Percentiles rank a stretch among this genome's conserved stretches.
Evolutionary conservation across 1,140 invertebrate genomes (phyloP).

Genomic region (Atta colombica): DNA sequence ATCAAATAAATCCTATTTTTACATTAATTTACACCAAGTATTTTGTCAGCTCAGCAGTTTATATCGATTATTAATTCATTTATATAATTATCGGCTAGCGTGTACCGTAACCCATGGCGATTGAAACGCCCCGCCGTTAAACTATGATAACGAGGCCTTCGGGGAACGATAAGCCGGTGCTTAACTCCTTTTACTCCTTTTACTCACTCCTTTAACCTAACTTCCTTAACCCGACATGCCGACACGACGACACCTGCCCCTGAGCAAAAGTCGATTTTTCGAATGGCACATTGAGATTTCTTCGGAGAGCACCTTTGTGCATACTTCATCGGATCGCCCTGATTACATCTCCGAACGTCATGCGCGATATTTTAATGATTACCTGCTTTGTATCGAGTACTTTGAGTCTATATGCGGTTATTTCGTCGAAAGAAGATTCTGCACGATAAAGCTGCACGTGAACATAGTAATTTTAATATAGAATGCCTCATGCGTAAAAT

Average conservation of each 20-base stretch:
- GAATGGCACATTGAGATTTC: conserved; percentile 21
- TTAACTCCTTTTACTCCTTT: conserved; percentile 53
- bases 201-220: conserved; percentile 24
- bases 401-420: neutral
- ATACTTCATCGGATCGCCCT: conserved; percentile 25
- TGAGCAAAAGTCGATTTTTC: conserved; percentile 19
- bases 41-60: conserved; percentile 50
- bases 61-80: conserved; percentile 75
- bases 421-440: neutral
- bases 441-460: conserved; percentile 12
- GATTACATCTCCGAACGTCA: conserved; percentile 45
- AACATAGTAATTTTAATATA: conserved; percentile 51
- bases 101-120: conserved; percentile 52
- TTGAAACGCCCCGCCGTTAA: conserved; percentile 57
- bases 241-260: conserved; percentile 55
- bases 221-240: conserved; percentile 47
- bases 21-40: neutral
- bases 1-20: neutral
- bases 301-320: neutral
- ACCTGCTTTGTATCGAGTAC: conserved; percentile 21
- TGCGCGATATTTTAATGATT: conserved; percentile 40
- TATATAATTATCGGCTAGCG: conserved; percentile 47
- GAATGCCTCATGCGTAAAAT: conserved; percentile 15
- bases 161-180: conserved; percentile 37
- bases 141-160: conserved; percentile 59